Conservation (phyloP, 2,888 invertebrate species). For the Anoncus sp. region DNA sequence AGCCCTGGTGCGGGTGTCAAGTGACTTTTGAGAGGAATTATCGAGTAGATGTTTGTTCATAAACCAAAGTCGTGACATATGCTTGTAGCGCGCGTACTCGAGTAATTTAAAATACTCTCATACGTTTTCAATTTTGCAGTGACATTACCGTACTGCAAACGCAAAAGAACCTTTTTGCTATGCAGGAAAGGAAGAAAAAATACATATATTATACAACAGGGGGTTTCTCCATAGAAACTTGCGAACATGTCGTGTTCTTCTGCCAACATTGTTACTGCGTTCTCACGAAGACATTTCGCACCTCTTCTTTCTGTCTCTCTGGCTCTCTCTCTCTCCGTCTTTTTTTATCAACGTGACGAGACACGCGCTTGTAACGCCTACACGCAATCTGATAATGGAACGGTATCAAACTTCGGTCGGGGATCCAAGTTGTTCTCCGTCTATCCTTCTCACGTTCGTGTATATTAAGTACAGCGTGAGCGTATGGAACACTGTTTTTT, state of each 20-base stretch:
- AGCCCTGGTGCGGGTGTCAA: constrained; percentile 68
- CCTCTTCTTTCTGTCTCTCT: constrained; percentile 43
- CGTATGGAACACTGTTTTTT: constrained; percentile 9
- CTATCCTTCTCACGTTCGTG: constrained; percentile 36
- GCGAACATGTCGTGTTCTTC: constrained; percentile 1
- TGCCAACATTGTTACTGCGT: constrained; percentile 51
- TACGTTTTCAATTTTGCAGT: neutral
- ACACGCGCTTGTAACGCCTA: constrained; percentile 66
- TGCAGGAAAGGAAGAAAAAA: neutral
- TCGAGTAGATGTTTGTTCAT: constrained; percentile 11
- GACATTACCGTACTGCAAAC: neutral
- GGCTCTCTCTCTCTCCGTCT: constrained; percentile 36
- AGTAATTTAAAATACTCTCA: neutral
- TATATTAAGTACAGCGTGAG: constrained; percentile 36
- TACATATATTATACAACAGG: constrained; percentile 1
- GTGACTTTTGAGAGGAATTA: constrained; percentile 65
- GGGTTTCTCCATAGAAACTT: constrained; percentile 23
- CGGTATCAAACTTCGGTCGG: constrained; percentile 63
- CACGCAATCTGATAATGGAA: constrained; percentile 66
- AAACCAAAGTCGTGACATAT: neutral
- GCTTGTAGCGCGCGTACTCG: neutral
- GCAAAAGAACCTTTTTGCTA: neutral
- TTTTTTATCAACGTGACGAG: constrained; percentile 40
- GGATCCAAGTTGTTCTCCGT: constrained; percentile 50
- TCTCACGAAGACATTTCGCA: constrained; percentile 53